Base-by-base conservation (phyloP, 2,113 vertebrate genomes). In the Mustela lutreola region DNA sequence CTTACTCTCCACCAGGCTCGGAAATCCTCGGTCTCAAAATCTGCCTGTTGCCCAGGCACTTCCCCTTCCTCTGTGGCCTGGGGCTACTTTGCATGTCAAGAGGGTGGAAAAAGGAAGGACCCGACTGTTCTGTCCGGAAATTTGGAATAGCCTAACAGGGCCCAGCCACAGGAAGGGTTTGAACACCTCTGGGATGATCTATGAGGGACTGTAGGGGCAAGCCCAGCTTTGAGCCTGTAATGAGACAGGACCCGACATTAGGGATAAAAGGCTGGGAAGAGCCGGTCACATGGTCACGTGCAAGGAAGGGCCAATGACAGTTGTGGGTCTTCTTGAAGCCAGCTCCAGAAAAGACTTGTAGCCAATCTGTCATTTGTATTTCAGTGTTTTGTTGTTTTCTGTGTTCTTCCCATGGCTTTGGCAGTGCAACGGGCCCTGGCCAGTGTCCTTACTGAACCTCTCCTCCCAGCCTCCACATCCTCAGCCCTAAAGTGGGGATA, bases 71-170 rank as follows among this genome's bases (percentile, higher is more conserved):
- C 63, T 65, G 2, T n/a, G 48, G 71, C 26, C 62, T 65, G 31
- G 36, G 53, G 36, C 22, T 58, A 2, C 71, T 71, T 88, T 76
- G 75, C 62, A 70, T 58, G 63, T 78, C 24, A 48, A 71, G 36
- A 81, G 15, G 24, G 11, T 58, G 5, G 31, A 33, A 78, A 33
- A 88, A 83, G 56, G 36, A 42, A 93, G 36, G 60, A 58, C 33
- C 26, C 19, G n/a, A 58, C 36, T 48, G 22, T 82, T 92, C 62
- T 97, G 53, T 28, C 22, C 28, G 91, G 79, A 97, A 50, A 83
- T 83, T n/a, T 89, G 70, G 83, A 79, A 79, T 56, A 79, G 28
- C 62, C 60, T 18, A 60, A n/a, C 12, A 9, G 42, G n/a, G 50
- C 53, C 92, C 21, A 5, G 36, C 84, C 56, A 22, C 50, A 80